Evolutionary conservation across 2,888 invertebrate species (phyloP), one percentile per base, ranked within the genome.

Genomic region (Gasteruption jaculator): DNA sequence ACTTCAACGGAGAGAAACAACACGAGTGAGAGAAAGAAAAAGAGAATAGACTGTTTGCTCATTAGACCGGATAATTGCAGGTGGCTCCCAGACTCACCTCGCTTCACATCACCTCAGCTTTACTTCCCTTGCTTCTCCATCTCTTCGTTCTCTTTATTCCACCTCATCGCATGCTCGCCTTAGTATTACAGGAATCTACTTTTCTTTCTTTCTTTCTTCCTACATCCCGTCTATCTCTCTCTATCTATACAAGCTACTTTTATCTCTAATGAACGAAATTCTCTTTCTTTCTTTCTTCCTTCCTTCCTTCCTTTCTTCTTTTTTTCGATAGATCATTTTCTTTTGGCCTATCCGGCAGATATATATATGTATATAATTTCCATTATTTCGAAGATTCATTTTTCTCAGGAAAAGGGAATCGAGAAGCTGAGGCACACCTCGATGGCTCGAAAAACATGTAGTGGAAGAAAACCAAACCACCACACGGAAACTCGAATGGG

Each of bases 11-110:
- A 39, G 41, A 37, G 26, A 34, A 46, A 42, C 33, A 33, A 31
- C 39, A 32, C 33, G 42, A 27, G 36, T 39, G 31, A 38, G 15
- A 29, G 45, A 50, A 27, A 49, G 48, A 45, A 53, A 45, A 45
- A 48, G 47, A 48, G 52, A 55, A 52, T 56, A 58, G 61, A 61
- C 66, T 67, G 65, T 66, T 65, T 67, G 65, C 65, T 66, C 68
- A 67, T 67, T 68, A 66, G 65, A 67, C 65, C 65, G 66, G 64
- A 65, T 67, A 68, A 65, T 68, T 68, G 63, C 61, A 61, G 66
- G 63, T 60, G 61, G 58, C 58, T 49, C 57, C 49, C 48, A 50
- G 37, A 43, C 45, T 48, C 47, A 26, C 47, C 51, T 48, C 49
- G 38, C 45, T 50, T 50, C 46, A 45, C 49, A 52, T 50, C 50